Evolutionary conservation across 2,797 vertebrate species (phyloP), one percentile per base, ranked within the genome.

Genomic region (Chlorospingus flavigularis): DNA sequence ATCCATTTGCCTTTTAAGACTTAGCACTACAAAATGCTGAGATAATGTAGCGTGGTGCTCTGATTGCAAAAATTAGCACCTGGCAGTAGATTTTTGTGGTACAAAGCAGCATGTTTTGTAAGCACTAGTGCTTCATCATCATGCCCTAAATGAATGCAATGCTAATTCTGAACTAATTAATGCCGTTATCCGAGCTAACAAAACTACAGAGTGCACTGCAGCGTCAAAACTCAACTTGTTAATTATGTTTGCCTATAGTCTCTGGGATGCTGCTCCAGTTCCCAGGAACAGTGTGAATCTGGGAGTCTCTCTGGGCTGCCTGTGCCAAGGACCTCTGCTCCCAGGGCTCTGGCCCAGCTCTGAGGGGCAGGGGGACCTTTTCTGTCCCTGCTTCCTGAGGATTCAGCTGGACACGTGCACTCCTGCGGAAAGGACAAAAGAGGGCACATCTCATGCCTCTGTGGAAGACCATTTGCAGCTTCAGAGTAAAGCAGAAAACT

Each of bases 131-230:
- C 54, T 75, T 86, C 62, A 39, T 88, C 77, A 90, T 84, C 54
- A 2, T 72, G 23, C 25, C 54, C 58, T 84, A n/a, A 78, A 80
- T 80, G 43, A 91, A 89, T 37, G 50, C 68, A 77, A 37, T 11
- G 12, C 68, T 84, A 84, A 84, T 90, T 80, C 79, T 84, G 70
- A 88, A 72, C 83, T 94, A 88, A 81, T 89, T 88, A 95, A 85
- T 54, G 42, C 9, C 19, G 11, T 65, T 75, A 30, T 43, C n/a
- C 35, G 33, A 47, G 20, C 58, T 72, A 89, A 81, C 7, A 3
- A 66, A 86, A 68, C 91, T 50, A 30, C 42, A 50, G 1, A 20
- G 5, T 39, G 42, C 21, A 19, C 42, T 78, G 71, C 67, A 72
- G 58, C 8, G 42, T 84, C 77, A 92, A 78, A 95, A 87, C n/a